Evolutionary conservation across 2,888 invertebrate genomes (phyloP), one percentile per base, ranked within the genome.

Genomic region (Brachyopa scutellaris): DNA sequence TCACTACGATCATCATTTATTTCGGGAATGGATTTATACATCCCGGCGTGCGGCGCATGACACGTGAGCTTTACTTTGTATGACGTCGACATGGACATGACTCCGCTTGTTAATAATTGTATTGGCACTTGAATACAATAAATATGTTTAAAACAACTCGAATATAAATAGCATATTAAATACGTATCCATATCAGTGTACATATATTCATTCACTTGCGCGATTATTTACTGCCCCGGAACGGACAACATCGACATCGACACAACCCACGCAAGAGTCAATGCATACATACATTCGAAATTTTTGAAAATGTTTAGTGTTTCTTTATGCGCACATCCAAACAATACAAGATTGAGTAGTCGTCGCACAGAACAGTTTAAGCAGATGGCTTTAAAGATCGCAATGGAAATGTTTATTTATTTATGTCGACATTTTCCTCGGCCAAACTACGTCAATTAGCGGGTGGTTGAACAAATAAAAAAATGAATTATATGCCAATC

Each of bases 181-280:
- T 47, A 23, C 8, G 11, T 8, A 47, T 5, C 13, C 26, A 15
- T 23, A 21, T 26, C 6, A 26, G 3, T 26, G 9, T 19, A n/a
- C n/a, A 9, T 9, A 15, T 17, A 47, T 85, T 85, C 85, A 80
- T 62, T 61, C 38, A 13, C 29, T 64, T 40, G 47, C 11, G 26
- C 64, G 19, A 66, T 59, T 45, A 51, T 53, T 85, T 74, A 85
- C 76, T 82, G 82, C 70, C 67, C 84, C 80, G 79, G 62, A 31
- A 51, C 73, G 42, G 40, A 36, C 45, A 49, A 13, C 21, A 64
- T 15, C 55, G 45, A 53, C 29, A 21, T 15, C 40, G 62, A 47
- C 84, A n/a, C n/a, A n/a, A n/a, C 87, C 88, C 88, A 85, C 87
- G 84, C 84, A 67, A 73, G 57, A 47, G 45, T 77, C 38, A 74